Conservation (phyloP, 2,113 vertebrate species). For the Equus przewalskii region DNA sequence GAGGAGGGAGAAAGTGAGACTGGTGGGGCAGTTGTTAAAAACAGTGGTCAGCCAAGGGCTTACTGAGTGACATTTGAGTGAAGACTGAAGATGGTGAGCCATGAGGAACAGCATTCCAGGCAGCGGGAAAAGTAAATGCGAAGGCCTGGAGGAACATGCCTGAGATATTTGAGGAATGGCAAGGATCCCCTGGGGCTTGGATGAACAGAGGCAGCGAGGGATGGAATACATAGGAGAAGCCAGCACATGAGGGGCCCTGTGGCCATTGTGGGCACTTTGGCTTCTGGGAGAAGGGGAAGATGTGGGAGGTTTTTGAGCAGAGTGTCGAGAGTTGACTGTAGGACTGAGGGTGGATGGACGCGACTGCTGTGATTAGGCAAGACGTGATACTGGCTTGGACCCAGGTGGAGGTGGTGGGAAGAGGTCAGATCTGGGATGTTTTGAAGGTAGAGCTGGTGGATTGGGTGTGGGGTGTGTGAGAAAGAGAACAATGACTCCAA, state of each 20-base stretch:
- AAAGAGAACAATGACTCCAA: neutral
- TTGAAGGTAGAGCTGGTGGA: neutral
- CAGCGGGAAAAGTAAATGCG: neutral
- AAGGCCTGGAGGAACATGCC: neutral
- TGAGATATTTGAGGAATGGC: neutral
- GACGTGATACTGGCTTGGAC: neutral
- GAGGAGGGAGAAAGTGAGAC: neutral
- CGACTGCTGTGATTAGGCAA: neutral
- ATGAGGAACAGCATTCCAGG: neutral
- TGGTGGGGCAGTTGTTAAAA: neutral
- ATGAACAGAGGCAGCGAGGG: neutral
- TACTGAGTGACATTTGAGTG: neutral
- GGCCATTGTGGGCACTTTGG: neutral
- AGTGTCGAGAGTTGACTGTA: neutral
- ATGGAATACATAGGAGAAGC: neutral
- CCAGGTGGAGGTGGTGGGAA: neutral
- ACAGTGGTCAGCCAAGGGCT: neutral
- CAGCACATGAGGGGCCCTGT: fast-evolving
- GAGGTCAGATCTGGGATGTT: neutral
- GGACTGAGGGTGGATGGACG: neutral
- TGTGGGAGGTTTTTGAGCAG: neutral
- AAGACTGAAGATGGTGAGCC: neutral
- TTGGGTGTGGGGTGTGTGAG: neutral
- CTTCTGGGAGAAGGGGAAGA: neutral
- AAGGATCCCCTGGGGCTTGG: neutral